Conservation (phyloP, 2,113 vertebrate genomes). For the Calidris pugnax region DNA sequence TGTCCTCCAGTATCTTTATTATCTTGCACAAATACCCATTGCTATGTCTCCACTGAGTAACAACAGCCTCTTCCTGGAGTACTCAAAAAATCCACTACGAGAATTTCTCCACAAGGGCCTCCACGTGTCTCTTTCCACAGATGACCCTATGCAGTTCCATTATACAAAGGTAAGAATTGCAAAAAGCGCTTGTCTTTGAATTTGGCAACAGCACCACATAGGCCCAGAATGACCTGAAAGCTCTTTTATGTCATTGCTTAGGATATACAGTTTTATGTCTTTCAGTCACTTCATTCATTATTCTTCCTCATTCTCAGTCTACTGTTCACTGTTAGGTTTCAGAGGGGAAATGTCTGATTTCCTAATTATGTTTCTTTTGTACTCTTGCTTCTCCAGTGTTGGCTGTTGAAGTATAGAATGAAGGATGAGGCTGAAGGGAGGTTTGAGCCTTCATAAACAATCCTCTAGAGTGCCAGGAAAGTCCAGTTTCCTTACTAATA, state of each 20-base stretch:
- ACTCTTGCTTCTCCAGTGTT: constrained; percentile 60
- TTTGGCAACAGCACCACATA: background rate
- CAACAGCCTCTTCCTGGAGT: constrained; percentile 96
- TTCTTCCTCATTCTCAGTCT: constrained; percentile 15
- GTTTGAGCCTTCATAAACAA: constrained; percentile 66
- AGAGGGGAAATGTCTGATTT: constrained; percentile 47
- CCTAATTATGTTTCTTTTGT: constrained; percentile 67
- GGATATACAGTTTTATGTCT: background rate
- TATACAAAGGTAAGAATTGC: constrained; percentile 89
- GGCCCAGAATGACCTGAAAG: background rate
- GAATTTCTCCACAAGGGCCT: constrained; percentile 98
- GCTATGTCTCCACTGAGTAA: constrained; percentile 99
- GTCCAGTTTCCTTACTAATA: constrained; percentile 64
- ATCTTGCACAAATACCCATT: constrained; percentile 95
- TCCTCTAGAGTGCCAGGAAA: constrained; percentile 65
- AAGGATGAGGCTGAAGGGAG: constrained; percentile 67
- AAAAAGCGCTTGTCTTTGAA: background rate
- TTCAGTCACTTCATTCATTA: constrained; percentile 42
- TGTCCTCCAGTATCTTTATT: constrained; percentile 96
- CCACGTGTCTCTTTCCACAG: constrained; percentile 92
- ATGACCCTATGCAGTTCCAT: constrained; percentile 98
- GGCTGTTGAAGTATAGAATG: constrained; percentile 63
- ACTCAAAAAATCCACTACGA: constrained; percentile 93
- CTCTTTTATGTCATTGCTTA: background rate
- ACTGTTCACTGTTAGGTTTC: constrained; percentile 19